Evolutionary conservation across 1,140 invertebrate species (phyloP).

Genomic region (Theocolax elegans): DNA sequence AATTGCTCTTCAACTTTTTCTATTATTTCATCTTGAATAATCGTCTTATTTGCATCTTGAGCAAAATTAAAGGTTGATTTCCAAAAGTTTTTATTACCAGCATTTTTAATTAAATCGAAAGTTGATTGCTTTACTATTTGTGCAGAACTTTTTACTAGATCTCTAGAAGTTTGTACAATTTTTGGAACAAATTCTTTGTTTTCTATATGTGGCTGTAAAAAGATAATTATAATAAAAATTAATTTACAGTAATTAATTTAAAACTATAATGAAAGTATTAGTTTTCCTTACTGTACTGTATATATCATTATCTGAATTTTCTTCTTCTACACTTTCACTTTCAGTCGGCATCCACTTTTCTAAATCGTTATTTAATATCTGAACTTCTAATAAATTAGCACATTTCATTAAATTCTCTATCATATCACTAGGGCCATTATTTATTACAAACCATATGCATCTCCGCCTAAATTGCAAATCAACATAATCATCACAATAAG

Average conservation of each 20-base stretch:
- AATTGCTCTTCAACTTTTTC: constrained; percentile 35
- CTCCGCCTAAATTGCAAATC: constrained; percentile 67
- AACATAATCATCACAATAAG: constrained; percentile 64
- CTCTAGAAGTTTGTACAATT: constrained; percentile 62
- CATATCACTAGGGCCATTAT: constrained; percentile 69
- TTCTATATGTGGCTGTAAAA: constrained; percentile 57
- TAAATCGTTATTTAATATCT: constrained; percentile 59
- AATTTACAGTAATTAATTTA: constrained; percentile 1
- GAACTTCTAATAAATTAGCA: constrained; percentile 61
- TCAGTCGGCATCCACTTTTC: constrained; percentile 54
- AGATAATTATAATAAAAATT: no score
- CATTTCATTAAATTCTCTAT: constrained; percentile 69
- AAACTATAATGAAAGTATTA: constrained; percentile 26
- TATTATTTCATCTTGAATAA: constrained; percentile 43
- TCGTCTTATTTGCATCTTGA: constrained; percentile 43
- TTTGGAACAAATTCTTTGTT: constrained; percentile 63
- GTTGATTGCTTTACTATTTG: constrained; percentile 62
- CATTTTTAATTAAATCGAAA: constrained; percentile 59
- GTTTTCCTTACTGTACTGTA: constrained; percentile 28
- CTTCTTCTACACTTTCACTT: constrained; percentile 27
- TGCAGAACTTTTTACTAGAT: constrained; percentile 62
- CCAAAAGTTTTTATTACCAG: constrained; percentile 60
- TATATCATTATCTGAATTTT: constrained; percentile 21
- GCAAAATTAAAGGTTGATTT: constrained; percentile 57
- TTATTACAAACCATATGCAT: constrained; percentile 70